Conservation (phyloP, 2,888 invertebrate genomes). For the Boloria selene region DNA sequence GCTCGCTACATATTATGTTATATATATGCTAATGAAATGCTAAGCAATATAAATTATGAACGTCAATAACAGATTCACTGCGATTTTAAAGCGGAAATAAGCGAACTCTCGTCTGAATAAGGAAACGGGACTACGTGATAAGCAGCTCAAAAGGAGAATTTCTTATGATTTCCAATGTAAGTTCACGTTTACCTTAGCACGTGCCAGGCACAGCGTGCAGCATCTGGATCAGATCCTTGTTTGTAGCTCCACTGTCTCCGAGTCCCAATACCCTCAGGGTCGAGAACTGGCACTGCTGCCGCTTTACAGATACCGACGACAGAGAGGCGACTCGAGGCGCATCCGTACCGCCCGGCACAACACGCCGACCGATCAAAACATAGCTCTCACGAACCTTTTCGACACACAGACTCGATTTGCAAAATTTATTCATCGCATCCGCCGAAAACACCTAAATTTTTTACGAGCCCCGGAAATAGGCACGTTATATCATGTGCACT, state of each 20-base stretch:
- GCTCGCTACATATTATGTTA: slow-evolving; percentile 19
- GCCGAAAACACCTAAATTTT: slow-evolving; percentile 75
- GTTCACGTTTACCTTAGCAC: slow-evolving; percentile 70
- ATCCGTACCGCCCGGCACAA: slow-evolving; percentile 71
- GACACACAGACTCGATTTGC: slow-evolving; percentile 79
- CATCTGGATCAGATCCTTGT: slow-evolving; percentile 51
- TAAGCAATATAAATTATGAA: slow-evolving; percentile 34
- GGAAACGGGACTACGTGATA: slow-evolving; percentile 39
- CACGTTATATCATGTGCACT: slow-evolving; percentile 50
- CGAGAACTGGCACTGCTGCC: slow-evolving; percentile 49
- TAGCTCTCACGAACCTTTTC: slow-evolving; percentile 77
- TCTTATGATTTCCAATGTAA: slow-evolving; percentile 45
- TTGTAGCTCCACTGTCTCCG: slow-evolving; percentile 45
- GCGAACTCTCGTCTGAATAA: slow-evolving; percentile 28
- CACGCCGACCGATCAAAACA: slow-evolving; percentile 76
- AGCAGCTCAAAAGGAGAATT: slow-evolving; percentile 44
- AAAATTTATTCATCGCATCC: slow-evolving; percentile 83
- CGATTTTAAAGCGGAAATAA: slow-evolving; percentile 36
- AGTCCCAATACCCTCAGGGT: slow-evolving; percentile 47
- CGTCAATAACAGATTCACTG: slow-evolving; percentile 30
- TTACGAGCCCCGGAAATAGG: slow-evolving; percentile 71
- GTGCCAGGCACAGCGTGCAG: slow-evolving; percentile 54
- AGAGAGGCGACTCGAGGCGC: slow-evolving; percentile 58
- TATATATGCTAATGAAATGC: slow-evolving; percentile 32
- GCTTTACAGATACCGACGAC: slow-evolving; percentile 59